Evolutionary conservation across 92 coral and sea anemone genomes (phyloP).

Genomic region (Porites cylindrica): DNA sequence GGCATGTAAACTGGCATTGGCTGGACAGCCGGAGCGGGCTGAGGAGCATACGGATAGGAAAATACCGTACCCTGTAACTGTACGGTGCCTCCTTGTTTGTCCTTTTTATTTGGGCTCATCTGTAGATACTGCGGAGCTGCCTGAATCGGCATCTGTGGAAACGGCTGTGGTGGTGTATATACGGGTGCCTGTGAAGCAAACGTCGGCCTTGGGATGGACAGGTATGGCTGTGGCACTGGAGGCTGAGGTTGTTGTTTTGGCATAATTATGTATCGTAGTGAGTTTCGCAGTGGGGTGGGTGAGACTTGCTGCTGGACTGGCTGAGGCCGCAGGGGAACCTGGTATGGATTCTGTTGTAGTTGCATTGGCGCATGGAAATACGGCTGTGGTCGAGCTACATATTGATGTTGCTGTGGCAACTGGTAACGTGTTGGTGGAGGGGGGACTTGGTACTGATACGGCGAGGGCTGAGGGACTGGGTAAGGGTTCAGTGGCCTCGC

Average conservation of each 20-base stretch:
- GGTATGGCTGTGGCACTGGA: slow-evolving; percentile 36
- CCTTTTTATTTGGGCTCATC: slow-evolving; percentile 14
- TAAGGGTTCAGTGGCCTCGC: background rate
- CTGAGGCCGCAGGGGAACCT: slow-evolving; percentile 35
- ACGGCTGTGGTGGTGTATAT: slow-evolving; percentile 15
- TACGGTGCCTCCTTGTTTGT: slow-evolving; percentile 20
- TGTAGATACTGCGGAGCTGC: slow-evolving; percentile 26
- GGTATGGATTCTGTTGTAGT: slow-evolving; percentile 21
- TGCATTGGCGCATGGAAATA: slow-evolving; percentile 8
- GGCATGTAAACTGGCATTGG: slow-evolving; percentile 22
- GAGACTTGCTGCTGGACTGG: background rate
- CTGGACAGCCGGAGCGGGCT: slow-evolving; percentile 19
- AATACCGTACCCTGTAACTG: slow-evolving; percentile 38
- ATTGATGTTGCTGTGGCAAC: slow-evolving; percentile 16
- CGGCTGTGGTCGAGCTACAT: slow-evolving; percentile 10
- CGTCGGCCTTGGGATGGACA: slow-evolving; percentile 27
- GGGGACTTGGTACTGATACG: slow-evolving; percentile 14
- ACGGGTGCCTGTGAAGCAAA: slow-evolving; percentile 20
- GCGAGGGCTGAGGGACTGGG: slow-evolving; percentile 21
- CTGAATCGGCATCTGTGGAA: background rate
- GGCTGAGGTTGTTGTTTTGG: slow-evolving; percentile 8
- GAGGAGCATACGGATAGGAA: slow-evolving; percentile 31
- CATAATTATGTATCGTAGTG: slow-evolving; percentile 14
- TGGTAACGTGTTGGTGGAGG: slow-evolving; percentile 36
- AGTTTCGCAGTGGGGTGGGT: background rate